Percentiles rank a stretch among this genome's conserved stretches.
Evolutionary conservation across 2,888 invertebrate species (phyloP).

Genomic region (Drepana falcataria): DNA sequence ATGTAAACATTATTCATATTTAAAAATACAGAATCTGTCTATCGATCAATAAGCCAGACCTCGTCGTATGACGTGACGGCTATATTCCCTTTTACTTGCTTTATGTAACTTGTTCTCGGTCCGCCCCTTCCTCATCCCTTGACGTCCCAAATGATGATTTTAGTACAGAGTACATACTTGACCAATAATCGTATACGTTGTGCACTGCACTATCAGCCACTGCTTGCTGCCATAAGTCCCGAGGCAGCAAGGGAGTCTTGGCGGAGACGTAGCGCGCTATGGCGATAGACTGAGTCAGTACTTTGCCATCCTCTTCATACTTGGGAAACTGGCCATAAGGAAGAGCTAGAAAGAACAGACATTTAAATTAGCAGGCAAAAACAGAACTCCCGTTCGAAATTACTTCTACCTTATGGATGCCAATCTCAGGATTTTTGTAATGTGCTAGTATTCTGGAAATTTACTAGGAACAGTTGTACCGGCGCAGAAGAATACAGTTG

Average conservation of each 20-base stretch:
- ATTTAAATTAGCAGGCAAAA: background rate
- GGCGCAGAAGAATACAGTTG: too few species aligned
- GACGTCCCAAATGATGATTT: too few species aligned
- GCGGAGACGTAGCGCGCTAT: background rate
- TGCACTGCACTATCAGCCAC: background rate
- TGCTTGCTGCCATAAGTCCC: background rate
- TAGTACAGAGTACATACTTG: background rate
- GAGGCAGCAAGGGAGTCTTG: background rate
- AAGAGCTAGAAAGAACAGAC: background rate
- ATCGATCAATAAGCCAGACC: too few species aligned
- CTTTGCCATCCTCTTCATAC: background rate
- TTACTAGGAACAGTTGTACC: too few species aligned
- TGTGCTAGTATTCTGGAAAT: too few species aligned
- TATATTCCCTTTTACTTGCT: too few species aligned
- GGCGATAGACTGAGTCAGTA: background rate
- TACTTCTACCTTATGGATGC: background rate
- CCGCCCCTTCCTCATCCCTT: too few species aligned
- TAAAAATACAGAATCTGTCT: too few species aligned
- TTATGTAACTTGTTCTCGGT: too few species aligned
- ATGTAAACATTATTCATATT: too few species aligned
- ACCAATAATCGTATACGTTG: background rate
- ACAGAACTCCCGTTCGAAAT: too few species aligned
- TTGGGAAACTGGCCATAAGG: background rate
- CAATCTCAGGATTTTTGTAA: conserved; percentile 7
- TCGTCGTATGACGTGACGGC: too few species aligned